Evolutionary conservation across 2,888 invertebrate species (phyloP), one percentile per base, ranked within the genome.

Genomic region (Operophtera brumata): DNA sequence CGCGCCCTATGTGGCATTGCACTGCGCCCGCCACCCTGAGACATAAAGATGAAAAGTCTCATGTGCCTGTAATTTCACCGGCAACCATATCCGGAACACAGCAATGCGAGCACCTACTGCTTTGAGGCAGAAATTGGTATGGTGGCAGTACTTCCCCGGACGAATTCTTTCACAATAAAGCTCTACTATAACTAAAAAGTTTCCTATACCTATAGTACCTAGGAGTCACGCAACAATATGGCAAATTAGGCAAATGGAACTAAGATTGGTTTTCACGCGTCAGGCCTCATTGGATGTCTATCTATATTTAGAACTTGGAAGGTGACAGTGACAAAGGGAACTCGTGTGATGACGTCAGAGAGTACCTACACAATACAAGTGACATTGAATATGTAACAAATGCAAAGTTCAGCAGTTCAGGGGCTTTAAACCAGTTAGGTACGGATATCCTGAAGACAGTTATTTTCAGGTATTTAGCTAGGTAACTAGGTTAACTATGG

Each of bases 371-470:
- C 54, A 50, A 58, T 51, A 39, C 41, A 34, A 41, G 9, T 54
- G 50, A 54, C 50, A 37, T 57, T 49, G 35, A 47, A 43, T 42
- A 49, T 43, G 42, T 47, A 40, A 43, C 46, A 53, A 54, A 53
- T 46, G 26, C 30, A 11, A 52, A 47, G 51, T 54, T 49, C 43
- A 43, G 26, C 20, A 41, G 48, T 48, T 53, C 53, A 53, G 42
- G 52, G 47, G 26, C 53, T 40, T 7, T 14, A 26, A 2, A 45
- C 40, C 14, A 26, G 25, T 40, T 39, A n/a, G n/a, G n/a, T n/a
- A 35, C 45, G 28, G 51, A 41, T 41, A 46, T 52, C 35, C 39
- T 39, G 37, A 30, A 36, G n/a, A 11, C n/a, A 20, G 20, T 20
- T 20, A 30, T 30, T 30, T 30, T 30, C n/a, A n/a, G n/a, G n/a